phyloP scores from a whole-genome alignment of 1,140 invertebrate genomes.

The Artemia franciscana region DNA sequence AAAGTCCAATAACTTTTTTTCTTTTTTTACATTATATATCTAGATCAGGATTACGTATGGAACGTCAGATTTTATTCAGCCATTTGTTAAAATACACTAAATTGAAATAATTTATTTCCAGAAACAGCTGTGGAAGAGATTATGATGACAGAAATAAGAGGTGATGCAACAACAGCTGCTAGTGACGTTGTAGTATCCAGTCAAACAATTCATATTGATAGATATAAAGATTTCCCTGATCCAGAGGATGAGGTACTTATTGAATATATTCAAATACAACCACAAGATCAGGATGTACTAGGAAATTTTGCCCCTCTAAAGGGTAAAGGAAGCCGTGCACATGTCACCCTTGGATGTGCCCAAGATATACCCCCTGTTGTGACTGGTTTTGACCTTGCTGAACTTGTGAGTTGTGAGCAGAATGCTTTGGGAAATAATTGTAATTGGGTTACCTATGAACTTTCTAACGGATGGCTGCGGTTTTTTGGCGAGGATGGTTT shows the following conservation, averaged over 20 bases:
- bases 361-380: slow-evolving; percentile 10
- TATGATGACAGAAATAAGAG: no score
- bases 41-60: no score
- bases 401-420: slow-evolving; percentile 8
- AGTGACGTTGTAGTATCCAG: no score
- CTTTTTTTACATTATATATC: no score
- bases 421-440: background rate
- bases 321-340: slow-evolving; percentile 13
- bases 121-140: no score
- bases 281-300: background rate
- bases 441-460: slow-evolving; percentile 1
- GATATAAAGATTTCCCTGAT: background rate
- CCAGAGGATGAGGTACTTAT: background rate
- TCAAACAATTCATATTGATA: no score
- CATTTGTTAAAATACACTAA: no score
- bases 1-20: no score
- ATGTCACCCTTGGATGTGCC: slow-evolving; percentile 14
- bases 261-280: background rate
- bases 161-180: no score
- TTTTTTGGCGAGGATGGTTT: slow-evolving; percentile 11
- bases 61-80: no score
- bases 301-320: slow-evolving; percentile 1
- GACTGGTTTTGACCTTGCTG: slow-evolving; percentile 14
- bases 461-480: slow-evolving; percentile 8
- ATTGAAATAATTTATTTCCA: no score